Evolutionary conservation across 1,140 invertebrate genomes (phyloP).

Genomic region (Atta texana): DNA sequence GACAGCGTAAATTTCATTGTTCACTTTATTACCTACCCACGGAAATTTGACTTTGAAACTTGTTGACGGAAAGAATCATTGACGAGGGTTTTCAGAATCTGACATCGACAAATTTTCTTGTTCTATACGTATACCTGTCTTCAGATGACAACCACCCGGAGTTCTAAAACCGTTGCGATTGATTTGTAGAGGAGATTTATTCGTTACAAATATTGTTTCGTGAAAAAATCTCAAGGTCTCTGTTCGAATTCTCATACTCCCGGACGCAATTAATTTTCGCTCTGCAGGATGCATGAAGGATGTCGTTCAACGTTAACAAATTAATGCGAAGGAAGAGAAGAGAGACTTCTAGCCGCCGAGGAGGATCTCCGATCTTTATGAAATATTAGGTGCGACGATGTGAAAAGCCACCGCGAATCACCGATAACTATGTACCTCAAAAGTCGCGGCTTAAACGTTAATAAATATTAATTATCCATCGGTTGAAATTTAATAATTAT

Average conservation of each 20-base stretch:
- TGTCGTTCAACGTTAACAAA: slow-evolving; percentile 40
- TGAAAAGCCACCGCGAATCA: slow-evolving; percentile 29
- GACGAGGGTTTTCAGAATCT: slow-evolving; percentile 12
- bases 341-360: background rate
- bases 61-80: slow-evolving; percentile 47
- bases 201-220: slow-evolving; percentile 28
- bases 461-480: slow-evolving; percentile 71
- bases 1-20: slow-evolving; percentile 61
- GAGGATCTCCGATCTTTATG: background rate
- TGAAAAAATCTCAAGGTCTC: slow-evolving; percentile 23
- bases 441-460: slow-evolving; percentile 34
- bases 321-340: slow-evolving; percentile 7
- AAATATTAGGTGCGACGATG: slow-evolving; percentile 16
- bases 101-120: slow-evolving; percentile 60
- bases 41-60: slow-evolving; percentile 26
- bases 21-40: slow-evolving; percentile 44
- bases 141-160: slow-evolving; percentile 13
- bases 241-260: background rate
- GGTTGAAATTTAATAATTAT: slow-evolving; percentile 65
- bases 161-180: background rate
- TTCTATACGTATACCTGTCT: background rate
- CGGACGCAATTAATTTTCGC: slow-evolving; percentile 27
- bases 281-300: slow-evolving; percentile 35
- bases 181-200: slow-evolving; percentile 50
- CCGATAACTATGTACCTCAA: slow-evolving; percentile 29